Percentiles rank a stretch among this genome's conserved stretches.
These are phyloP conservation scores for Manduca sexta DNA, from an alignment of 1,140 invertebrate genomes.

Conservation along the genomic window DNA sequence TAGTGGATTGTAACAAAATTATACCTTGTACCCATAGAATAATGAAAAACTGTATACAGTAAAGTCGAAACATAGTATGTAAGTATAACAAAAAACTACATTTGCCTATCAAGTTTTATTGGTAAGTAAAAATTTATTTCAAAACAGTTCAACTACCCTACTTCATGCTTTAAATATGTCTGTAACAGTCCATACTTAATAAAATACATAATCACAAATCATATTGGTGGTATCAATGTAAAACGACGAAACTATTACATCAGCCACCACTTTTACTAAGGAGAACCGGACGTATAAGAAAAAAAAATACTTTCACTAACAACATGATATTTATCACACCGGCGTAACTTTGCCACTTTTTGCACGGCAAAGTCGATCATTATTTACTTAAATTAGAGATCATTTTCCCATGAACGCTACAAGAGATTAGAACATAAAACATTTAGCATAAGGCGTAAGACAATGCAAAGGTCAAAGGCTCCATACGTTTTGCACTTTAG, in stretches of 20 bases:
- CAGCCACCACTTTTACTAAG: constrained; percentile 59
- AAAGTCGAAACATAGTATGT: no score
- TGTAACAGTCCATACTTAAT: neutral
- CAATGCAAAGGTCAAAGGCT: constrained; percentile 53
- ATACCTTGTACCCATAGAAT: no score
- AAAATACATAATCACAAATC: neutral
- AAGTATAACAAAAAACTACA: no score
- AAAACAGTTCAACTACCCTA: no score
- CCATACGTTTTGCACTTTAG: constrained; percentile 19
- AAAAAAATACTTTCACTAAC: constrained; percentile 61
- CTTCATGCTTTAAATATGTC: no score
- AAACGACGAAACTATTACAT: constrained; percentile 41
- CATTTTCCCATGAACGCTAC: no score
- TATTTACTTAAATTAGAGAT: neutral
- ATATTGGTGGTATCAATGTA: no score
- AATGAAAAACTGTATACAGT: no score
- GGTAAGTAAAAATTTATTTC: no score
- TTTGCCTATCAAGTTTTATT: no score
- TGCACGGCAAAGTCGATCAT: constrained; percentile 6
- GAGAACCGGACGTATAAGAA: constrained; percentile 50
- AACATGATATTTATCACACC: constrained; percentile 16
- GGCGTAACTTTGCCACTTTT: constrained; percentile 6
- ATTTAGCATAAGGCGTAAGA: constrained; percentile 26
- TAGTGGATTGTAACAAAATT: no score
- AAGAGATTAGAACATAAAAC: neutral